Percentiles rank a stretch among this genome's conserved stretches.
phyloP scores from a whole-genome alignment of 2,113 vertebrate genomes.

The Nothocercus julius region DNA sequence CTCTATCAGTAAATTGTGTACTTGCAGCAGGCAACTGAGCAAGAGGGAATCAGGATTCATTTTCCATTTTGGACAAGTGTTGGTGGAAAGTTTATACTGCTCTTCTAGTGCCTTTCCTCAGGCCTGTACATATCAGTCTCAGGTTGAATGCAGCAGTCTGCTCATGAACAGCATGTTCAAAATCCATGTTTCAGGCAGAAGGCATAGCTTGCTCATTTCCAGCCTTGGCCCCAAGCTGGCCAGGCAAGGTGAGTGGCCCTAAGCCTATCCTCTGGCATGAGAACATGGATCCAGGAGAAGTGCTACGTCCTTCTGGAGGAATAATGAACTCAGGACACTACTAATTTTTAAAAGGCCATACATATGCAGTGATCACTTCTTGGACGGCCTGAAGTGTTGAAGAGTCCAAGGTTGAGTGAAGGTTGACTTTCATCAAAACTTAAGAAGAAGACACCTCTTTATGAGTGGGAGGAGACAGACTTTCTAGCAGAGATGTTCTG shows the following conservation, averaged over 20 bases:
- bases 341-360: background rate
- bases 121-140: background rate
- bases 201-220: background rate
- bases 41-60: background rate
- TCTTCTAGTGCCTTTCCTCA: background rate
- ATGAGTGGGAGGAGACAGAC: background rate
- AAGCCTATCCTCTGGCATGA: background rate
- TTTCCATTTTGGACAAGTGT: background rate
- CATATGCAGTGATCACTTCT: background rate
- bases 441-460: background rate
- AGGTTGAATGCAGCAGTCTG: background rate
- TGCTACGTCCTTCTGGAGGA: background rate
- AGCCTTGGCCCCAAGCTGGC: background rate
- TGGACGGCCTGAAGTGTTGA: background rate
- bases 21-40: background rate
- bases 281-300: background rate
- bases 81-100: background rate
- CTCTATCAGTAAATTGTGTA: background rate
- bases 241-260: background rate
- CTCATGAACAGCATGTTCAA: background rate
- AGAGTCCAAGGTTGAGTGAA: background rate
- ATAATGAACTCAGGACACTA: background rate
- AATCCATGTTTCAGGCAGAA: background rate
- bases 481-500: background rate
- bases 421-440: background rate